Evolutionary conservation across 2,888 invertebrate species (phyloP), one percentile per base, ranked within the genome.

Genomic region (Oscheius sp.): DNA sequence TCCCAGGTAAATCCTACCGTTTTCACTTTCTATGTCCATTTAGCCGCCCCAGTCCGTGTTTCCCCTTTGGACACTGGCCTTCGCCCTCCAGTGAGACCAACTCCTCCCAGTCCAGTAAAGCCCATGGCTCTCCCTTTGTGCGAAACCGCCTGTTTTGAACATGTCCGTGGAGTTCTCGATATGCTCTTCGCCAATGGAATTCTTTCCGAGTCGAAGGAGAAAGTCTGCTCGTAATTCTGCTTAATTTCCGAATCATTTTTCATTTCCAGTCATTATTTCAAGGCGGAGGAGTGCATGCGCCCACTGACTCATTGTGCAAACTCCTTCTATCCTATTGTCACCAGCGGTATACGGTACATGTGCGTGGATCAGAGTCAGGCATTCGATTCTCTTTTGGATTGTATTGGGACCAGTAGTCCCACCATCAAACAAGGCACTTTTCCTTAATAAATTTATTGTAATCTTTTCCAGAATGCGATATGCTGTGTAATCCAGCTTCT

Each of bases 311-410:
- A 73, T 12, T 73, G 73, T 27, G 6, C 49, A 13, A n/a, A 53
- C 41, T 53, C 72, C 16, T 23, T 73, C 16, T 73, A 27, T 23
- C 13, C 55, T 27, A 27, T 43, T 13, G 29, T 53, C 7, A 73
- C 69, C 13, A 64, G 53, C 58, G 73, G 73, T 1, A 69, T 83
- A 6, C 59, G 74, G 46, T 83, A 81, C 71, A 80, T 82, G 81
- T 83, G 83, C 59, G 69, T 75, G n/a, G 83, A 82, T 23, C 80
- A 82, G 55, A 56, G 69, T 45, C 72, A 76, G 7, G 81, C 81
- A 6, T 82, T 82, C 72, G 76, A 82, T 25, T 76, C 78, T 2
- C 75, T 78, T 2, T 76, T 82, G 41, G 73, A 79, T 43, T 82
- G 81, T 58, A 78, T 79, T 45, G 79, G 79, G 25, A 72, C 52